These are phyloP conservation scores for Mionectes macconnelli DNA, from an alignment of 2,113 vertebrate species.

Conservation along the genomic window DNA sequence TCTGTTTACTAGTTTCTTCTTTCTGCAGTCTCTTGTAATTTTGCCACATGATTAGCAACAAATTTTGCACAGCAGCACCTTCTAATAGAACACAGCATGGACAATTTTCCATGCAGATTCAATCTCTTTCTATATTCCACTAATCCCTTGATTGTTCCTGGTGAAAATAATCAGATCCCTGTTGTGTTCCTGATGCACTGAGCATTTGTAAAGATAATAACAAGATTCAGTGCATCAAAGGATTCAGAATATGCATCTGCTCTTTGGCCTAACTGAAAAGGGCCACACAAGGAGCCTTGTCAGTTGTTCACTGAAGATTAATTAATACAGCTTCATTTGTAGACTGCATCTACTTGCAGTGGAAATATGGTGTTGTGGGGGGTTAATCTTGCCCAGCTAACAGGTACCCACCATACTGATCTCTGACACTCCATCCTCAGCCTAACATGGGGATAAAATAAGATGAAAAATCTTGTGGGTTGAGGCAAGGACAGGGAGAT, in stretches of 20 bases:
- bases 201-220: conserved; percentile 75
- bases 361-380: not conserved
- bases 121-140: conserved; percentile 78
- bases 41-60: conserved; percentile 70
- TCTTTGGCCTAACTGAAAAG: conserved; percentile 60
- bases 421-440: not conserved
- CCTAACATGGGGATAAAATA: not conserved
- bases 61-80: conserved; percentile 77
- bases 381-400: not conserved
- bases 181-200: conserved; percentile 61
- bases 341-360: conserved; percentile 52
- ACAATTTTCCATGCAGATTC: conserved; percentile 75
- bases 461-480: not conserved
- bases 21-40: conserved; percentile 66
- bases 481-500: not conserved
- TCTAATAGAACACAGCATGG: conserved; percentile 87
- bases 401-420: accelerated
- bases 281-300: conserved; percentile 16
- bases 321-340: conserved; percentile 55
- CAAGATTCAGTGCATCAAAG: conserved; percentile 54
- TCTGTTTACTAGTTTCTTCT: conserved; percentile 72
- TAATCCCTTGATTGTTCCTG: conserved; percentile 84
- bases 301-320: conserved; percentile 37
- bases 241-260: conserved; percentile 64
- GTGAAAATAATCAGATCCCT: conserved; percentile 68